phyloP scores from a whole-genome alignment of 2,797 vertebrate genomes.

The Synaphobranchus kaupii region DNA sequence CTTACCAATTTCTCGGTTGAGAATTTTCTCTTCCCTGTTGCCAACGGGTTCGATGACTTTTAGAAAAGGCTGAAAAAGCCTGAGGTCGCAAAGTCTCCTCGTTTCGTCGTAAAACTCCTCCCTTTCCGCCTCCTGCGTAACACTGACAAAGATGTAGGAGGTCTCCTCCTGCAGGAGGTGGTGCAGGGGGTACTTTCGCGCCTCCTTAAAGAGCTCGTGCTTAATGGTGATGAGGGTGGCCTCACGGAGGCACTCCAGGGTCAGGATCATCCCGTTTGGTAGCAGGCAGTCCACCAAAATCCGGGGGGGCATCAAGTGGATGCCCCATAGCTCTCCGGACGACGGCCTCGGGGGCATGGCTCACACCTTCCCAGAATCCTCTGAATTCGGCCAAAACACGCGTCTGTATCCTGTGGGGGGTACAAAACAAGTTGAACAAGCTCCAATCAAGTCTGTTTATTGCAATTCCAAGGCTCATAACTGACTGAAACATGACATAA shows the following conservation, averaged over 20 bases:
- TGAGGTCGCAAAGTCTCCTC: conserved; percentile 90
- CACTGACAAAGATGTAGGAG: conserved; percentile 98
- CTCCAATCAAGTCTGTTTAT: neutral
- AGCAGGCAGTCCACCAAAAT: conserved; percentile 96
- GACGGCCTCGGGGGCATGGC: conserved; percentile 95
- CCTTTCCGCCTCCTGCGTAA: conserved; percentile 96
- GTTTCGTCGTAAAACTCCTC: conserved; percentile 98
- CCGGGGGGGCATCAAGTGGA: conserved; percentile 97
- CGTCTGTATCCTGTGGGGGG: conserved; percentile 14
- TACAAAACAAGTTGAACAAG: neutral
- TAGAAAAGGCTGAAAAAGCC: conserved; percentile 94
- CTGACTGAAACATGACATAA: neutral
- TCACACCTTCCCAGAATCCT: conserved; percentile 45
- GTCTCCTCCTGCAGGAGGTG: conserved; percentile 97
- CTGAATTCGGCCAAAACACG: conserved; percentile 2
- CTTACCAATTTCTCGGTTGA: conserved; percentile 96
- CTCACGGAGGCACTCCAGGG: conserved; percentile 96
- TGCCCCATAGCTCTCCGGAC: conserved; percentile 98
- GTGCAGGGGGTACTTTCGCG: conserved; percentile 92
- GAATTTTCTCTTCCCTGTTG: conserved; percentile 97
- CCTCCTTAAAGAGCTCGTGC: conserved; percentile 97
- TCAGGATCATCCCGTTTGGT: conserved; percentile 97
- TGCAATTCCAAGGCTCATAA: neutral
- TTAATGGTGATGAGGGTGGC: conserved; percentile 96
- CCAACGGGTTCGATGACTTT: conserved; percentile 98